phyloP scores from a whole-genome alignment of 2,113 vertebrate genomes.

The Stictonetta naevosa region DNA sequence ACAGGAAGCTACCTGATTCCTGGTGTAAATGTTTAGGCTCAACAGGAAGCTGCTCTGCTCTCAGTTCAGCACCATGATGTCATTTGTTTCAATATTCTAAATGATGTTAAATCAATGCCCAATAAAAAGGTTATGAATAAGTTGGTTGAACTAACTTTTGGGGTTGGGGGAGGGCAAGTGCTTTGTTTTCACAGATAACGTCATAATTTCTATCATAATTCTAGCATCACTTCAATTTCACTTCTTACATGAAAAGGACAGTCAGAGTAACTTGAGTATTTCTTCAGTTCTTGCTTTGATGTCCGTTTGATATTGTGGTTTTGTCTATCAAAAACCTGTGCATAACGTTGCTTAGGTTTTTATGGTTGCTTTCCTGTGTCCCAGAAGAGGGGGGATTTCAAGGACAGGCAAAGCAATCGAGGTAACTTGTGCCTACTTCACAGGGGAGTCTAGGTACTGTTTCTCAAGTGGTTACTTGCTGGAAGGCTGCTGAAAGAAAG shows the following conservation, averaged over 20 bases:
- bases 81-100: rapidly evolving
- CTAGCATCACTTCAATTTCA: background rate
- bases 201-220: too few species aligned
- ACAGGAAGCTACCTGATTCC: background rate
- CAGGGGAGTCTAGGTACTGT: background rate
- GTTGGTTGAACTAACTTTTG: background rate
- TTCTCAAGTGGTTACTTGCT: background rate
- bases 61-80: background rate
- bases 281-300: background rate
- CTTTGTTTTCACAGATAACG: rapidly evolving
- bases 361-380: background rate
- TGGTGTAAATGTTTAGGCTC: background rate
- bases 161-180: background rate
- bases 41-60: background rate
- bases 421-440: background rate
- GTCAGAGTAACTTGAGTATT: background rate
- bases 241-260: background rate
- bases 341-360: background rate
- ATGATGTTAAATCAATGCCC: background rate
- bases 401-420: background rate
- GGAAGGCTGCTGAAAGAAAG: background rate
- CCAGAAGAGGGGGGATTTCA: background rate
- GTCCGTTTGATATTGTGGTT: background rate
- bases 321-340: background rate
- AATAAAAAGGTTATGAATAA: background rate